These are phyloP conservation scores for Acrocera orbiculus DNA, from an alignment of 2,888 invertebrate genomes.

Conservation along the genomic window DNA sequence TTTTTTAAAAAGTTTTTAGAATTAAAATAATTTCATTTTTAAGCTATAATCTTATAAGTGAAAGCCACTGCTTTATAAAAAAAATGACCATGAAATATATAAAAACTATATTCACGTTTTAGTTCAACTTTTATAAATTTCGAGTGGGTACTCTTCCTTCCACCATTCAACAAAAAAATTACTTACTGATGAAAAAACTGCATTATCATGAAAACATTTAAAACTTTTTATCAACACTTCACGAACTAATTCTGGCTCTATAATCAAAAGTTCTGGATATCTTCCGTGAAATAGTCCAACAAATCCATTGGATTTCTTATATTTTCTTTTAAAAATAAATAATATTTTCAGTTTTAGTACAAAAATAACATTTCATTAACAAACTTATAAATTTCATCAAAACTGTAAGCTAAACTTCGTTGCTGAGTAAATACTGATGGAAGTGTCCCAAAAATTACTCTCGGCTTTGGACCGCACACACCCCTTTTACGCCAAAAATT, in stretches of 20 bases:
- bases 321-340: neutral
- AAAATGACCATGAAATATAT: no score
- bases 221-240: slow-evolving; percentile 24
- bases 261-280: slow-evolving; percentile 17
- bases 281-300: slow-evolving; percentile 21
- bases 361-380: neutral
- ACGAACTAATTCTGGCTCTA: slow-evolving; percentile 21
- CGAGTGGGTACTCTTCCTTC: no score
- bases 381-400: slow-evolving; percentile 28
- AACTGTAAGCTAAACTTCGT: slow-evolving; percentile 21
- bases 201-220: slow-evolving; percentile 14
- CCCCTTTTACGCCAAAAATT: slow-evolving; percentile 27
- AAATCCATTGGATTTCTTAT: slow-evolving; percentile 15
- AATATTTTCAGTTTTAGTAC: neutral
- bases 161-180: no score
- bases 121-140: no score
- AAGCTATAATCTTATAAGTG: no score
- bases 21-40: no score
- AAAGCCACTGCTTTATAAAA: no score
- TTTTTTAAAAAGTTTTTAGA: no score
- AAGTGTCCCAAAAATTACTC: slow-evolving; percentile 24
- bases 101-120: no score
- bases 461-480: slow-evolving; percentile 26
- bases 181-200: neutral
- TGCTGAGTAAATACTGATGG: slow-evolving; percentile 18